Evolutionary conservation across 2,888 invertebrate genomes (phyloP), one percentile per base, ranked within the genome.

Genomic region (Melipona bicolor): DNA sequence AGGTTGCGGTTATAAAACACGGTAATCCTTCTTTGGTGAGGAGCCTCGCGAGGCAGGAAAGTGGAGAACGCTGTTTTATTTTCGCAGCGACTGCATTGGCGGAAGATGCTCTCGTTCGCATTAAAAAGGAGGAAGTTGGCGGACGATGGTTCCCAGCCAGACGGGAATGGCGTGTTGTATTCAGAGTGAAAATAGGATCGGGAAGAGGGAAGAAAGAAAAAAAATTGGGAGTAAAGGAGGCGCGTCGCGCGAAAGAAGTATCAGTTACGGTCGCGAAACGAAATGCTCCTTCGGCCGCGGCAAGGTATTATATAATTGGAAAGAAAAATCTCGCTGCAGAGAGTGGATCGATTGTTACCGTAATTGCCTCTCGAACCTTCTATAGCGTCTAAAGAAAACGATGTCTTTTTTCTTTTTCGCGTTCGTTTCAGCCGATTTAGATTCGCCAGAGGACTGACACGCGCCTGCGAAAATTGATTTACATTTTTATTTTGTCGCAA

Each of bases 71-170:
- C n/a, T 24, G 65, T 43, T 24, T 67, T 43, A 67, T 67, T 67
- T 52, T 43, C 27, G 43, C 71, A 32, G 36, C 49, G 15, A 15
- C 21, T 52, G 50, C 17, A 4, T 19, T 50, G 17, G 9, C 24
- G 71, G 52, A 71, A 36, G 71, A 52, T 52, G 77, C 71, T 52
- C 52, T 52, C 52, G 71, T 71, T 13, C 52, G 36, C 43, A 52
- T 62, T 71, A 62, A 77, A 62, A 62, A 62, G 62, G 36, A 62
- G 62, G 21, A 52, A 50, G 52, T 62, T 32, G 62, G 43, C 36
- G 62, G 62, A 62, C 62, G 50, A 50, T 54, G 52, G 36, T 71
- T 71, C 3, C 43, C 24, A 27, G 21, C 11, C 15, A 56, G 36
- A 15, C 50, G 21, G 24, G 36, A 61, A 50, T 49, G 32, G 19